Evolutionary conservation across 2,797 vertebrate genomes (phyloP), one percentile per base, ranked within the genome.

Genomic region (Pangasius djambal): DNA sequence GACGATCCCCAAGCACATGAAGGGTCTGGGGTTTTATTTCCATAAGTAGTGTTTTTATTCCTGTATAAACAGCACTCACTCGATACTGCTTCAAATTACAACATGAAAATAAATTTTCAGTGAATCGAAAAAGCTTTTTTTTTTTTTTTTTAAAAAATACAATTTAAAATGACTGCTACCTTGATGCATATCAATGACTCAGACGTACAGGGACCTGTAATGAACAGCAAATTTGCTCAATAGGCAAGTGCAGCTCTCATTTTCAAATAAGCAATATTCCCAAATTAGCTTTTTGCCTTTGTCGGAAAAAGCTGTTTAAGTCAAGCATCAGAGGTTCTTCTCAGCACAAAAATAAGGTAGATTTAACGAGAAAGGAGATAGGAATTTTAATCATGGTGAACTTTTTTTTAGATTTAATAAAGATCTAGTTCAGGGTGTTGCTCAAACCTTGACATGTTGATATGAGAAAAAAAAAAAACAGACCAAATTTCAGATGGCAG

Each of bases 211-310:
- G 52, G 83, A 85, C 50, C 83, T 16, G 44, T 86, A 69, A 70
- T 50, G 52, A 89, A 72, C 50, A 70, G 57, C 31, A 79, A 34
- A 70, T 57, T 59, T 89, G 48, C 74, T 69, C 72, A 25, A 65
- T 48, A 79, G 63, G 50, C 82, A 69, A 57, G 57, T 22, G 12
- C 72, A 8, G 83, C 57, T 85, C 61, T 67, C 52, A 4, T 81
- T 85, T 85, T 37, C 18, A 70, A 81, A 34, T 79, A 28, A 79
- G 70, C 61, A 59, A 86, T 55, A 67, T 18, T 89, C 61, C 75
- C 65, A 86, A 81, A 89, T 86, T 88, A 85, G 52, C 28, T 52
- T 31, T 9, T 52, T 78, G 34, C 28, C 55, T 85, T 75, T 52
- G 70, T 77, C 28, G 34, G 87, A 15, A 6, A 57, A 86, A 81